Conservation (phyloP, 2,113 vertebrate species). For the Pseudolaguvia tuberculata region DNA sequence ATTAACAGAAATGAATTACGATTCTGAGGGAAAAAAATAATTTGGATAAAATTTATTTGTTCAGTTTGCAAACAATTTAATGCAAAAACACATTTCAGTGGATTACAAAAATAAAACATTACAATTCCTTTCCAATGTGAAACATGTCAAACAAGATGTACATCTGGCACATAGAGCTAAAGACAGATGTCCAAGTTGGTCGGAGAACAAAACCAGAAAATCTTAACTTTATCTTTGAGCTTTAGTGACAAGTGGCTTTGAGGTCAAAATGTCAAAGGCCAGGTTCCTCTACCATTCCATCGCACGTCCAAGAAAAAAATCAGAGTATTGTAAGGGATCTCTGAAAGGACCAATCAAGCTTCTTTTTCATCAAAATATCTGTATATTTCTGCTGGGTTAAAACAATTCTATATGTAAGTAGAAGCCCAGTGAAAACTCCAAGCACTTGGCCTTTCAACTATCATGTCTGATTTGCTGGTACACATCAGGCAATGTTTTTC, state of each 20-base stretch:
- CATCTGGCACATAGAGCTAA: constrained; percentile 62
- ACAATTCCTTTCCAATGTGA: background rate
- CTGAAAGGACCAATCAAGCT: too few relatives aligned
- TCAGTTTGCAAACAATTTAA: too few relatives aligned
- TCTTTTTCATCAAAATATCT: too few relatives aligned
- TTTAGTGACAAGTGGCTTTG: constrained; percentile 15
- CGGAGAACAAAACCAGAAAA: constrained; percentile 53
- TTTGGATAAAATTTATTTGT: too few relatives aligned
- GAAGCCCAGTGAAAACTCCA: background rate
- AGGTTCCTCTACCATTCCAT: constrained; percentile 20
- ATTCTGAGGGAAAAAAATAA: background rate
- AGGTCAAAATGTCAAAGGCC: constrained; percentile 51
- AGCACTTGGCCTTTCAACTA: background rate
- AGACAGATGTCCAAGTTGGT: constrained; percentile 62
- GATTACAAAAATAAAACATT: background rate
- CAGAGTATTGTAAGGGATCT: too few relatives aligned
- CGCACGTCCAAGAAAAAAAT: background rate
- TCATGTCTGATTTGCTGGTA: background rate
- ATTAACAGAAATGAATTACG: background rate
- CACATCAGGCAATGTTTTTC: background rate
- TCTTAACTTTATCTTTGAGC: constrained; percentile 60
- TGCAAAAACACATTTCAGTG: too few relatives aligned
- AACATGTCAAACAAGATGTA: constrained; percentile 48
- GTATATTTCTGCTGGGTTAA: background rate
- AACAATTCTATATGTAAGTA: background rate